Base-by-base conservation (phyloP, 2,797 vertebrate genomes). In the Gastrophryne carolinensis region DNA sequence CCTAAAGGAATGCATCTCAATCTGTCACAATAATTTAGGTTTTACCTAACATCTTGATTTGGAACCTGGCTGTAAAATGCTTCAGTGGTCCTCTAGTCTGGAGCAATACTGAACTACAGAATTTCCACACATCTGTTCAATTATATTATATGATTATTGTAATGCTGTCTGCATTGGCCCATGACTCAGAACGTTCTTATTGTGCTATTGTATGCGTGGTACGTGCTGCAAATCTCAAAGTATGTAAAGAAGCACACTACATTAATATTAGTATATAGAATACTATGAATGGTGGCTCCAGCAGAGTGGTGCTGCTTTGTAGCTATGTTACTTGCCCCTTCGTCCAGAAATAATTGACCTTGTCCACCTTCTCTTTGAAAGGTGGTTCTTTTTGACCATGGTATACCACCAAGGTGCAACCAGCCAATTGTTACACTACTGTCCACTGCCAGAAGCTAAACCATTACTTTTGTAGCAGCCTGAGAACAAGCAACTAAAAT, bases 101-200 rank as follows among this genome's bases (percentile, higher is more conserved):
- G 34, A 30, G 53, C 41, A 70, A 70, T 58, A 53, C 67, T 70
- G 52, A 70, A 44, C 10, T 54, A 57, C 11, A 30, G 26, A 11
- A 5, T 57, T 70, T 70, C 37, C 30, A 29, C 52, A 30, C 37
- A 57, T 41, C n/a, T 44, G 15, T 70, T 19, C 8, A 70, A 70
- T 29, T 44, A 12, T 57, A 69, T 69, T 17, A 54, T 24, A 54
- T 9, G 3, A 26, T 9, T 54, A 29, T 50, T 17, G 19, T 7
- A 67, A 41, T 3, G 5, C n/a, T 11, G 7, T 67, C 21, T 67
- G 3, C n/a, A 32, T 9, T 9, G 53, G 26, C 12, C 49, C 29
- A 35, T 53, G 29, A 67, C 30, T 49, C 64, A 9, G 12, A 34
- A 19, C 34, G 19, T 56, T 52, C 50, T 10, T 32, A 21, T 37